These are phyloP conservation scores for Cryptotis parvus DNA, from an alignment of 2,113 vertebrate genomes.

Conservation along the genomic window DNA sequence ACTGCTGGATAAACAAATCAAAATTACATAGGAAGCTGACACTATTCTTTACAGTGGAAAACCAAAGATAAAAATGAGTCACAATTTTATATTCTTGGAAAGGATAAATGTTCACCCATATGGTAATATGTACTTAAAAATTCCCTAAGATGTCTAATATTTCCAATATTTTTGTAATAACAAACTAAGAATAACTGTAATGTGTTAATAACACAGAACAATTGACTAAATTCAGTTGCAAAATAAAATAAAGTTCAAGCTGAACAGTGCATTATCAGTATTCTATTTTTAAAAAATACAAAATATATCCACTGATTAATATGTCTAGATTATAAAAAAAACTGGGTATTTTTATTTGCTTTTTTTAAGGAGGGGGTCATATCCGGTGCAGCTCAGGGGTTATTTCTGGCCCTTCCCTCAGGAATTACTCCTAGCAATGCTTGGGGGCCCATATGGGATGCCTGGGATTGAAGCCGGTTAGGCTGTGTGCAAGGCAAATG, in stretches of 20 bases:
- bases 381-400: too few species aligned
- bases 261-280: conserved; percentile 69
- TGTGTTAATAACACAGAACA: conserved; percentile 83
- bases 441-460: too few species aligned
- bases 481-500: too few species aligned
- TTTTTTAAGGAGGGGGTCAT: too few species aligned
- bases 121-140: conserved; percentile 78
- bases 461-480: too few species aligned
- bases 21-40: conserved; percentile 91
- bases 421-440: too few species aligned
- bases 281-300: conserved; percentile 51
- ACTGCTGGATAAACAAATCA: conserved; percentile 94
- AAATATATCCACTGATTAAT: not conserved
- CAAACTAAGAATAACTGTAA: conserved; percentile 84
- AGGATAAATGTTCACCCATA: conserved; percentile 85
- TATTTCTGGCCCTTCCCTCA: too few species aligned
- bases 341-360: too few species aligned
- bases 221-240: conserved; percentile 68
- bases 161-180: conserved; percentile 87
- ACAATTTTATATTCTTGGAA: conserved; percentile 88
- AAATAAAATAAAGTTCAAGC: conserved; percentile 57
- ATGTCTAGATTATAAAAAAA: conserved; percentile 44
- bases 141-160: conserved; percentile 86
- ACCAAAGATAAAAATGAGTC: conserved; percentile 91
- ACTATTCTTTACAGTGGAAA: conserved; percentile 88